These are phyloP conservation scores for Habrosyne pyritoides DNA, from an alignment of 2,888 invertebrate species.

Conservation along the genomic window DNA sequence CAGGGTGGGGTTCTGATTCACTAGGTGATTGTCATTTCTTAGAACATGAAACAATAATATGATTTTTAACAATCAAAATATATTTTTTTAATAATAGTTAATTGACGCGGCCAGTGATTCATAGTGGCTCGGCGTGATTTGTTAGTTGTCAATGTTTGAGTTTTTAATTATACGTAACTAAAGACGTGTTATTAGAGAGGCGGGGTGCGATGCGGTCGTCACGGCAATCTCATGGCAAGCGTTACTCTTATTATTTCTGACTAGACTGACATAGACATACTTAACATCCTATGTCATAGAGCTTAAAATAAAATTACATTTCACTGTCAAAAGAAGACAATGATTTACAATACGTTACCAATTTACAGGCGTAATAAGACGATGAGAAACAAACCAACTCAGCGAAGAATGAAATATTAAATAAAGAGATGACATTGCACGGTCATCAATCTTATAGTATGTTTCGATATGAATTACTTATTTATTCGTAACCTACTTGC, in stretches of 20 bases:
- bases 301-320: conserved; percentile 45
- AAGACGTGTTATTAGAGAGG: conserved; percentile 73
- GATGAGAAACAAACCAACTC: conserved; percentile 38
- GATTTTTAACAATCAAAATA: conserved; percentile 62
- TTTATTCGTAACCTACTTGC: conserved; percentile 61
- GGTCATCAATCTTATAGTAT: conserved; percentile 61
- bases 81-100: conserved; percentile 66
- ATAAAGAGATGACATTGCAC: conserved; percentile 61
- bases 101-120: conserved; percentile 72
- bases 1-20: conserved; percentile 74
- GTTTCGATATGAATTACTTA: conserved; percentile 51
- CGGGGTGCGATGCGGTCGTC: conserved; percentile 68
- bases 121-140: conserved; percentile 65
- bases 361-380: conserved; percentile 32
- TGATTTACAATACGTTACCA: conserved; percentile 49
- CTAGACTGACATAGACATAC: conserved; percentile 25
- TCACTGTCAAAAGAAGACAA: conserved; percentile 38
- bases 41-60: conserved; percentile 62
- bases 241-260: conserved; percentile 43
- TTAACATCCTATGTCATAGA: conserved; percentile 49
- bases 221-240: conserved; percentile 58
- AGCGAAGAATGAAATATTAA: conserved; percentile 52
- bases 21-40: conserved; percentile 56
- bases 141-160: conserved; percentile 78
- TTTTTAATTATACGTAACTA: conserved; percentile 80